Conservation (phyloP, 2,888 invertebrate genomes). For the Baccha elongata region DNA sequence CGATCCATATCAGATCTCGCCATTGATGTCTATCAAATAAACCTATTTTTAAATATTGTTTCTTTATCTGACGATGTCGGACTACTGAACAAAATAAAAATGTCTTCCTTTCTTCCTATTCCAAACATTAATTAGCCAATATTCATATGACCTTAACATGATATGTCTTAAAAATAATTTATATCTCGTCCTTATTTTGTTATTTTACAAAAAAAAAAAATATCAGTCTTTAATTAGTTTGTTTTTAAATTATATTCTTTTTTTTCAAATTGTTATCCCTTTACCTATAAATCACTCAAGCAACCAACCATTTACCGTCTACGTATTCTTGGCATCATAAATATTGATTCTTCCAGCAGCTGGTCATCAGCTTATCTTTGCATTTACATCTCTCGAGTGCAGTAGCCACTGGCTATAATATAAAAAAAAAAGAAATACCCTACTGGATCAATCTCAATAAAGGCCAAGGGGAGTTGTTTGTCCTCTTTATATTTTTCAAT, state of each 20-base stretch:
- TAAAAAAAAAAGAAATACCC: slow-evolving; percentile 13
- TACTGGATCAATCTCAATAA: slow-evolving; percentile 34
- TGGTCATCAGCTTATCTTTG: slow-evolving; percentile 67
- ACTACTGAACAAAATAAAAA: too few species aligned
- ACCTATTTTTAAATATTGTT: too few species aligned
- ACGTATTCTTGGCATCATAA: slow-evolving; percentile 58
- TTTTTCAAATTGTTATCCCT: slow-evolving; percentile 46
- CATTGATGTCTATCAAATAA: too few species aligned
- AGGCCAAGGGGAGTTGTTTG: slow-evolving; percentile 20
- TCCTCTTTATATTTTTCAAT: slow-evolving; percentile 36
- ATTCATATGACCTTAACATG: slow-evolving; percentile 25
- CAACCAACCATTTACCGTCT: slow-evolving; percentile 51
- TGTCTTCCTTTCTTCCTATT: too few species aligned
- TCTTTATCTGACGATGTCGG: too few species aligned
- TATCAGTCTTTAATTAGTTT: slow-evolving; percentile 51
- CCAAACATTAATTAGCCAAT: too few species aligned
- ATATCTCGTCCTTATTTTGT: slow-evolving; percentile 4
- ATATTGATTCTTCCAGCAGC: slow-evolving; percentile 68
- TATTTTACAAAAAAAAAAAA: neutral
- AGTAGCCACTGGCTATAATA: slow-evolving; percentile 31
- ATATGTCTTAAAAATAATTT: slow-evolving; percentile 41
- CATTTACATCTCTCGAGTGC: slow-evolving; percentile 61
- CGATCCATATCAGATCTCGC: too few species aligned
- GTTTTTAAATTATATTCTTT: slow-evolving; percentile 37
- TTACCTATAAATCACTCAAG: slow-evolving; percentile 66